phyloP scores from a whole-genome alignment of 2,113 vertebrate genomes.

The Corythornis vintsioides region DNA sequence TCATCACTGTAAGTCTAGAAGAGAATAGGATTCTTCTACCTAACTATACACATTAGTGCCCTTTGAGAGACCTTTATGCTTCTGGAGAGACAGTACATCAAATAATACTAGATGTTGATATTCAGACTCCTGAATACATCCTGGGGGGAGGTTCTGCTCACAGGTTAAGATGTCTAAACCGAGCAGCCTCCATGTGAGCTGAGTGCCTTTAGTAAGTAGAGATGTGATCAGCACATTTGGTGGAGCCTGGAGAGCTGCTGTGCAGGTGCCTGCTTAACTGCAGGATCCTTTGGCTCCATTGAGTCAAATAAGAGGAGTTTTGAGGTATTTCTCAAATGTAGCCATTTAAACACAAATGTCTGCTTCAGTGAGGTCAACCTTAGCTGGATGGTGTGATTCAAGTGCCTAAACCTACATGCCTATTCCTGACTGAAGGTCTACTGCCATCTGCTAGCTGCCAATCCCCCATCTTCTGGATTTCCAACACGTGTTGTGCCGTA shows the following conservation, averaged over 20 bases:
- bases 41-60: background rate
- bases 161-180: background rate
- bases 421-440: background rate
- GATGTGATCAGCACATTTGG: background rate
- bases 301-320: background rate
- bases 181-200: background rate
- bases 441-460: background rate
- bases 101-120: background rate
- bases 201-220: background rate
- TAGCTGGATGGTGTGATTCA: background rate
- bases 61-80: background rate
- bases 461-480: background rate
- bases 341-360: background rate
- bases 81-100: background rate
- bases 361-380: background rate
- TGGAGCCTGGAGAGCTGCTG: background rate
- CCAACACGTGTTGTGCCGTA: background rate
- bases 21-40: background rate
- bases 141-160: background rate
- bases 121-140: background rate
- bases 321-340: background rate
- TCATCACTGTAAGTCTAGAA: background rate
- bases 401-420: constrained; percentile 1
- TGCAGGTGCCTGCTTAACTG: background rate
- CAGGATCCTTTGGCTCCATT: background rate